Conservation (phyloP, 2,888 invertebrate species). For the Carpatolechia fugitivella region DNA sequence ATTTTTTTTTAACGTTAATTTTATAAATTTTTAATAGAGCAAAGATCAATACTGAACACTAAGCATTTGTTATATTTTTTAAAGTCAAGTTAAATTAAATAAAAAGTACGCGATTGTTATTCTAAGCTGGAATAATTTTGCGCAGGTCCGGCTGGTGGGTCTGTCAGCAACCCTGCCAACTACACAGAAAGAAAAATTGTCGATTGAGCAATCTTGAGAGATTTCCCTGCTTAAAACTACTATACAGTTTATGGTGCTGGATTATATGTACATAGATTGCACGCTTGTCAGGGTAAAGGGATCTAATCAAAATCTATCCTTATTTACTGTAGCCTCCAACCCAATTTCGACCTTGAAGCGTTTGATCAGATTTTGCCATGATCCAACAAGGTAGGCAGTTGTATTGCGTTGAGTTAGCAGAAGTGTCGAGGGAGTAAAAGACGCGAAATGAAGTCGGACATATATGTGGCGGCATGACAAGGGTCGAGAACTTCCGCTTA, state of each 20-base stretch:
- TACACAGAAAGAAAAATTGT: too few species aligned
- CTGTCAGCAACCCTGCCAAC: too few species aligned
- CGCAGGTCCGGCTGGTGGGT: too few species aligned
- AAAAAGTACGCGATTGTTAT: too few species aligned
- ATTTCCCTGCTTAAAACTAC: too few species aligned
- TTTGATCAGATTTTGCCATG: constrained; percentile 15
- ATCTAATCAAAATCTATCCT: constrained; percentile 5
- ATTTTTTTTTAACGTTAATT: too few species aligned
- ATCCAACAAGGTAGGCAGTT: constrained; percentile 25
- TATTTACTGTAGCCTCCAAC: constrained; percentile 3
- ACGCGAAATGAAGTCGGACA: constrained; percentile 63
- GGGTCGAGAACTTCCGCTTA: constrained; percentile 51
- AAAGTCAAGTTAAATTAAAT: too few species aligned
- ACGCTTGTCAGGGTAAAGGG: not conserved
- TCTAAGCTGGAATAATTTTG: too few species aligned
- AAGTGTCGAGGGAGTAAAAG: constrained; percentile 27
- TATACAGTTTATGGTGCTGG: not conserved
- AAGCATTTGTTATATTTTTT: too few species aligned
- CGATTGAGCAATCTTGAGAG: too few species aligned
- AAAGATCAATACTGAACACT: too few species aligned
- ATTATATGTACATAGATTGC: not conserved
- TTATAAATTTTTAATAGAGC: too few species aligned
- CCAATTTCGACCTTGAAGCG: not conserved
- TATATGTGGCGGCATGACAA: constrained; percentile 68
- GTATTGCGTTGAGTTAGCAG: constrained; percentile 23